Evolutionary conservation across 1,140 invertebrate species (phyloP).

Genomic region (Araneus ventricosus): DNA sequence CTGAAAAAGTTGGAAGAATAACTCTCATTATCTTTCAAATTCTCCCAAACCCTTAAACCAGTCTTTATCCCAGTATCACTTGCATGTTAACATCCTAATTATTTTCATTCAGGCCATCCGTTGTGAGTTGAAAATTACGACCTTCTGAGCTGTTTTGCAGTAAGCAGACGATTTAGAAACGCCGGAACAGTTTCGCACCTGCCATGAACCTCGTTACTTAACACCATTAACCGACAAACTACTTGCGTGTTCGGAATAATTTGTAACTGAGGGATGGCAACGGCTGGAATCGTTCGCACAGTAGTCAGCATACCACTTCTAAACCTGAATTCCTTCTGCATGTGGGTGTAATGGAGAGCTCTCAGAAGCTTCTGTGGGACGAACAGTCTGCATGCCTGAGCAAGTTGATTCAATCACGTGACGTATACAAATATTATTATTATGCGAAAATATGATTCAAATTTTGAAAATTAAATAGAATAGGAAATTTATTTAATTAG

Average conservation of each 20-base stretch:
- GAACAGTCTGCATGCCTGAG: background rate
- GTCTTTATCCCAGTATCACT: background rate
- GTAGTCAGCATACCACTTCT: background rate
- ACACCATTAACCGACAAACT: conserved; percentile 46
- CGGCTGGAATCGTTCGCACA: conserved; percentile 57
- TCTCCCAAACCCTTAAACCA: background rate
- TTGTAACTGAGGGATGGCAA: conserved; percentile 20
- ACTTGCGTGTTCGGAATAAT: conserved; percentile 43
- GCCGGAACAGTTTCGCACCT: background rate
- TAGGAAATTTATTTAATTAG: too few species aligned
- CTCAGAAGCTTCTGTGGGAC: background rate
- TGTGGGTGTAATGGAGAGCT: background rate
- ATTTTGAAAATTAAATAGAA: too few species aligned
- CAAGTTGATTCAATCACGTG: too few species aligned
- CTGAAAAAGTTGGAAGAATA: background rate
- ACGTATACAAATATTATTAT: too few species aligned
- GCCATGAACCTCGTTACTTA: conserved; percentile 42
- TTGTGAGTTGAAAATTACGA: background rate
- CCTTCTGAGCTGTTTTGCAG: background rate
- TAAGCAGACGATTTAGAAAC: conserved; percentile 29
- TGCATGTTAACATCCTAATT: conserved; percentile 30
- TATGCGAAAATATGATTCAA: too few species aligned
- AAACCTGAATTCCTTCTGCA: background rate
- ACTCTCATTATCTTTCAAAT: background rate
- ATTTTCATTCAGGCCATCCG: background rate